Base-by-base conservation (phyloP, 1,140 invertebrate species). In the Limonius californicus region DNA sequence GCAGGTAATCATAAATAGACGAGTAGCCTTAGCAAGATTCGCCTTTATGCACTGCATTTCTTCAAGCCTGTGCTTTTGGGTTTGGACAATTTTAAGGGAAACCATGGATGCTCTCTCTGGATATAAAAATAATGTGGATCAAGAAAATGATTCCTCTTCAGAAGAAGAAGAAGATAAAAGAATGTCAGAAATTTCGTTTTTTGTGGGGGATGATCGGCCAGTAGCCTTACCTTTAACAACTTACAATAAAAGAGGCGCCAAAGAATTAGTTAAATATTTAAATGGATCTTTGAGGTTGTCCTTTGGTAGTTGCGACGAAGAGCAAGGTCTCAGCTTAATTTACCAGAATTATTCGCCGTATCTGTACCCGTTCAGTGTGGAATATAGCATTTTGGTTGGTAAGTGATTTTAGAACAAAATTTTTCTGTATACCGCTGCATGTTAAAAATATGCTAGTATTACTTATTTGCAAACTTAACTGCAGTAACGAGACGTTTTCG, bases 1-100 rank as follows among this genome's bases (percentile, higher is more conserved):
- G 32, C 65, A 85, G 84, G 80, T 86, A n/a, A 83, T 86, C 23
- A 84, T 86, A 35, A 85, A 85, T 71, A 77, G 79, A 60, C 76
- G 77, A 59, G 75, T 77, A 76, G 80, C 79, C 55, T 59, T 89
- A 12, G 84, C 85, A n/a, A 76, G 85, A 32, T 87, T 90, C 65
- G 86, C 82, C 2, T 77, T 89, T 21, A 89, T 89, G 88, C 88
- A 90, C 70, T 85, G 86, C 71, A 85, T 90, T 30, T 84, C 85
- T 0, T 83, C 86, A 54, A 87, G 85, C 67, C 73, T 90, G 1
- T 87, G 85, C 70, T 87, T 89, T 71, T 90, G 88, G 88, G 78
- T 89, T 12, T 84, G 82, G 70, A 88, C 86, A 9, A 89, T 90
- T 57, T 79, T 89, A 1, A 78, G 87, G 59, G 88, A 90, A 75